Percentiles rank a stretch among this genome's conserved stretches.
These are phyloP conservation scores for Zele albiditarsus DNA, from an alignment of 2,888 invertebrate genomes.

Conservation along the genomic window DNA sequence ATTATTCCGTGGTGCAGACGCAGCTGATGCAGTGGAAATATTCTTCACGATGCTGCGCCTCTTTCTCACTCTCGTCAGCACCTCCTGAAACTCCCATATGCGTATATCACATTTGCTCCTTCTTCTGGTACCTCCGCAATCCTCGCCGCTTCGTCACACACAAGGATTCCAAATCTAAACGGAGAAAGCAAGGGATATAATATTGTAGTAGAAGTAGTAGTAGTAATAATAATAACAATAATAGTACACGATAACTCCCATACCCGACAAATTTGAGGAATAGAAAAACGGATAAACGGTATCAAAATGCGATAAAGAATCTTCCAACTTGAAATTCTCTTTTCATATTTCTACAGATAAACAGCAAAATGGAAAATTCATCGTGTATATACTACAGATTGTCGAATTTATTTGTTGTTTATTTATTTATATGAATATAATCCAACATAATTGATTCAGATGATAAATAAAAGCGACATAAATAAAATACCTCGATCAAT, in stretches of 20 bases:
- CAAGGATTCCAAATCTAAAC: background rate
- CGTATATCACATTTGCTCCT: background rate
- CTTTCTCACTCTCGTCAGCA: background rate
- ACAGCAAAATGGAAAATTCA: background rate
- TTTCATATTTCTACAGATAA: background rate
- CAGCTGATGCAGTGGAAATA: background rate
- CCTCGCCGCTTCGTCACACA: background rate
- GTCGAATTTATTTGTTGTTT: background rate
- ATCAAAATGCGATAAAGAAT: background rate
- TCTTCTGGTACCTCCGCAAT: background rate
- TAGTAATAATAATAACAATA: too few species aligned
- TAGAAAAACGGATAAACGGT: conserved; percentile 25
- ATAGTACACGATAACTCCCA: background rate
- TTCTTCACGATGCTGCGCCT: background rate
- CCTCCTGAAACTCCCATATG: background rate
- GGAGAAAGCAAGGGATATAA: background rate
- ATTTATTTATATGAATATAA: too few species aligned
- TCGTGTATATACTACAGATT: background rate
- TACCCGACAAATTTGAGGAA: conserved; percentile 20
- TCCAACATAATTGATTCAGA: too few species aligned
- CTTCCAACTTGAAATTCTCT: conserved; percentile 3
- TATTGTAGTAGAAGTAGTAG: background rate
- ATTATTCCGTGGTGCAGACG: background rate
- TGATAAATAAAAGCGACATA: too few species aligned
- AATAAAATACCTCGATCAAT: background rate